These are phyloP conservation scores for Luperina testacea DNA, from an alignment of 2,888 invertebrate species.

Conservation along the genomic window DNA sequence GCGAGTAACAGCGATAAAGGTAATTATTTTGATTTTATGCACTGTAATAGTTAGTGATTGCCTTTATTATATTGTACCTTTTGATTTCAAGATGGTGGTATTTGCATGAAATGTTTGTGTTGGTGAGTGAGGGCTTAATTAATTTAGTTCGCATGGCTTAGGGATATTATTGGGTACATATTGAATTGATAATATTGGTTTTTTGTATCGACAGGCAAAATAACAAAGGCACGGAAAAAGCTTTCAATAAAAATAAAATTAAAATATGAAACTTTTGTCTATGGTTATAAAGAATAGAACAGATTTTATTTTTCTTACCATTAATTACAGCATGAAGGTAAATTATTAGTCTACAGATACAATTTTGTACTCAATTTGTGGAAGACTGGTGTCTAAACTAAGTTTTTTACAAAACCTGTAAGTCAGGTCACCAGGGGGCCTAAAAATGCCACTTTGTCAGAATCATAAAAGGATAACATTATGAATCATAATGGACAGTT, in stretches of 20 bases:
- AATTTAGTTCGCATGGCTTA: neutral
- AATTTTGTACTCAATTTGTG: no score
- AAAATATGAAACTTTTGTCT: neutral
- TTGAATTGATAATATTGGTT: neutral
- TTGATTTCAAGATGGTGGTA: slow-evolving; percentile 36
- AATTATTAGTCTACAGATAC: no score
- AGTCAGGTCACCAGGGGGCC: no score
- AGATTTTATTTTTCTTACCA: no score
- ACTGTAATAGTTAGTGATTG: slow-evolving; percentile 44
- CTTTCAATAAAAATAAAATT: neutral
- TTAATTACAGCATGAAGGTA: no score
- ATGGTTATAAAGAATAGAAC: neutral
- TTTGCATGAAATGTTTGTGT: slow-evolving; percentile 19
- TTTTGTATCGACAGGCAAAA: neutral
- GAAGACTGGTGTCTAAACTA: no score
- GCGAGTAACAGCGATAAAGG: slow-evolving; percentile 59
- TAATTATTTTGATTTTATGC: slow-evolving; percentile 66
- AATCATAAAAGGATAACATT: no score
- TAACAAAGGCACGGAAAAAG: neutral
- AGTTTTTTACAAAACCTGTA: no score
- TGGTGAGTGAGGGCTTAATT: neutral
- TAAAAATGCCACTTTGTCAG: no score
- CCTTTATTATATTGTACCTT: slow-evolving; percentile 57
- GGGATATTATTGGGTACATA: neutral
- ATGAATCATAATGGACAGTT: no score